phyloP scores from a whole-genome alignment of 2,113 vertebrate genomes.

The Gymnocephalus cernua region DNA sequence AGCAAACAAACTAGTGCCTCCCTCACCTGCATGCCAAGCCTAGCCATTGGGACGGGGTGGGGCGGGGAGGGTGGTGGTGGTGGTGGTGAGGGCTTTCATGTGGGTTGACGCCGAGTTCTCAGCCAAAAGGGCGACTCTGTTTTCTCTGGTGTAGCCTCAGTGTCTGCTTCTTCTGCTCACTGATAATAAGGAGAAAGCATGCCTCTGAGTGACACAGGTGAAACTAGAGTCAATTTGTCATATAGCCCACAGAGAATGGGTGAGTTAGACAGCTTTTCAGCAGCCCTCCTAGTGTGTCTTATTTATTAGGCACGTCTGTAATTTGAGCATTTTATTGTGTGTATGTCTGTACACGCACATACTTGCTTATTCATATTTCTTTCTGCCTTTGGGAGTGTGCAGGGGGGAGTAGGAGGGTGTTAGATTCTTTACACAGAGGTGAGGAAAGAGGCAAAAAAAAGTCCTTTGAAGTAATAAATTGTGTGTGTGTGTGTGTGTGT shows the following conservation, averaged over 20 bases:
- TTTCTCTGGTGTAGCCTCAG: slow-evolving; percentile 48
- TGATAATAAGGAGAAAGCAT: slow-evolving; percentile 67
- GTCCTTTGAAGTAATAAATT: slow-evolving; percentile 63
- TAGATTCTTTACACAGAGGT: slow-evolving; percentile 22
- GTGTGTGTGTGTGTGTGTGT: slow-evolving; percentile 50
- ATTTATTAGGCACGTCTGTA: slow-evolving; percentile 80
- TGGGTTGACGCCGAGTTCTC: slow-evolving; percentile 66
- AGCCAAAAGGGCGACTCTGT: slow-evolving; percentile 64
- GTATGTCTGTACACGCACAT: slow-evolving; percentile 52
- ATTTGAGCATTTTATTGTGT: slow-evolving; percentile 73
- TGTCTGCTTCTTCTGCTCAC: slow-evolving; percentile 51
- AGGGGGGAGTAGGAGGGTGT: neutral
- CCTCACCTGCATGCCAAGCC: slow-evolving; percentile 67
- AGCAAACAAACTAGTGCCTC: slow-evolving; percentile 73
- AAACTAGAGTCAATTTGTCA: slow-evolving; percentile 81
- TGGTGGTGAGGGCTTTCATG: slow-evolving; percentile 73
- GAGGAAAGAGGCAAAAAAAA: neutral
- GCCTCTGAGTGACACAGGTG: slow-evolving; percentile 73
- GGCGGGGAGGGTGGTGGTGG: neutral
- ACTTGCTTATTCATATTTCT: slow-evolving; percentile 50
- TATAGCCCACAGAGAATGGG: slow-evolving; percentile 57
- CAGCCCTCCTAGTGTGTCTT: slow-evolving; percentile 71
- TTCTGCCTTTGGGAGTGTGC: slow-evolving; percentile 57
- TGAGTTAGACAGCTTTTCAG: slow-evolving; percentile 69
- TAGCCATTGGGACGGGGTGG: slow-evolving; percentile 31